Base-by-base conservation (phyloP, 2,888 invertebrate species). In the Agonopterix alstromeriana region DNA sequence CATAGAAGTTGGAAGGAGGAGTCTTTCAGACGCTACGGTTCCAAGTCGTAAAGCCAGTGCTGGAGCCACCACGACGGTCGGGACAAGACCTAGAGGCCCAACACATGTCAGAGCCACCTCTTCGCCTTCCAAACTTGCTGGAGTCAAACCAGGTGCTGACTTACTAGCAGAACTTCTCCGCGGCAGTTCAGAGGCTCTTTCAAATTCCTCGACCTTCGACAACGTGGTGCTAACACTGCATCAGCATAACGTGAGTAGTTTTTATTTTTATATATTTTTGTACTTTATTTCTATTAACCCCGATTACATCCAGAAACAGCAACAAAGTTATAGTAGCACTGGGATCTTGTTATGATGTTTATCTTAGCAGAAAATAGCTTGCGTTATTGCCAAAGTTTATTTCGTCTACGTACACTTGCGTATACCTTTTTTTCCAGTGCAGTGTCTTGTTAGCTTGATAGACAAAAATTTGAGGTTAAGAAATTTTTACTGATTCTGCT, bases 111-210 rank as follows among this genome's bases (percentile, higher is more conserved):
- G 95, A 59, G 94, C 94, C 5, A 94, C 94, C 10, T 95, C 94
- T 8, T 94, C 94, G 59, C 95, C 95, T 36, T 94, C 94, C 11
- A 94, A 95, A 74, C 86, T 95, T 56, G 93, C 93, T 65, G 93
- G 92, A 53, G 85, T 85, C 48, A 80, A 82, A 53, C 81, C 86
- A 4, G 84, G 82, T 27, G 80, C 77, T 1, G 94, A 95, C 70
- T 82, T 95, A 52, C 86, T 95, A 52, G 94, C 94, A 43, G 94
- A 95, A 73, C 83, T 95, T 53, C 90, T 95, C 44, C 91, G 94
- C 56, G 95, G 95, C 48, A 94, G 94, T 64, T 95, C 95, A 41
- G 95, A 95, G 73, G 92, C 94, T 57, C 84, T 94, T 49, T 92
- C 94, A 10, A 91, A 92, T 53, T 90, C 91, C 4, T 77, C 84